A percentile compares a stretch with the other conserved stretches of the same genome.
phyloP scores from a whole-genome alignment of 1,140 invertebrate genomes.

The Maconellicoccus hirsutus region DNA sequence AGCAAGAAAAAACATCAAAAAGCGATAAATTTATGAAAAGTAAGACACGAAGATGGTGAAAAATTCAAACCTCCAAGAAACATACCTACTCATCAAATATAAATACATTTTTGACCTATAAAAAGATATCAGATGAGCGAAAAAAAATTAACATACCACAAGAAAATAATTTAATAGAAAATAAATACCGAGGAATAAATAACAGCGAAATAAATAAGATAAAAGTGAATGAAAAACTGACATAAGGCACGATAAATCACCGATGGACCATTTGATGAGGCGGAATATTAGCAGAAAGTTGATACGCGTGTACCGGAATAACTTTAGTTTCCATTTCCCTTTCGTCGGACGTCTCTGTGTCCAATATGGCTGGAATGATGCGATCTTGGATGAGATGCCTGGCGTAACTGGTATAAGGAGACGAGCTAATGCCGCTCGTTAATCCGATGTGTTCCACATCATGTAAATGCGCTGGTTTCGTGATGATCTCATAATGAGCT shows the following conservation, averaged over 20 bases:
- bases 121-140: too few species aligned
- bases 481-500: constrained; percentile 57
- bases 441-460: constrained; percentile 46
- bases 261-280: not conserved
- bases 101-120: too few species aligned
- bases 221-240: too few species aligned
- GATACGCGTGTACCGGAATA: constrained; percentile 3
- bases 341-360: constrained; percentile 33
- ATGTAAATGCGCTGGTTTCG: constrained; percentile 59
- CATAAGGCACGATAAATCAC: not conserved
- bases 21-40: too few species aligned
- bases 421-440: constrained; percentile 26
- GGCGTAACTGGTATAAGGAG: constrained; percentile 28
- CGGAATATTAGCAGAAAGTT: not conserved
- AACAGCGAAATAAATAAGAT: too few species aligned
- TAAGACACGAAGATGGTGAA: too few species aligned
- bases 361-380: constrained; percentile 14
- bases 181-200: too few species aligned
- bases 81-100: too few species aligned
- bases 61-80: too few species aligned
- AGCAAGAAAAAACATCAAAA: too few species aligned
- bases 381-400: constrained; percentile 24
- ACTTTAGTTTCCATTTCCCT: constrained; percentile 39
- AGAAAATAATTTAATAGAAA: too few species aligned
- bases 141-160: too few species aligned